A percentile compares a stretch with the other conserved stretches of the same genome.
Evolutionary conservation across 2,113 vertebrate species (phyloP).

Genomic region (Muntiacus reevesi): DNA sequence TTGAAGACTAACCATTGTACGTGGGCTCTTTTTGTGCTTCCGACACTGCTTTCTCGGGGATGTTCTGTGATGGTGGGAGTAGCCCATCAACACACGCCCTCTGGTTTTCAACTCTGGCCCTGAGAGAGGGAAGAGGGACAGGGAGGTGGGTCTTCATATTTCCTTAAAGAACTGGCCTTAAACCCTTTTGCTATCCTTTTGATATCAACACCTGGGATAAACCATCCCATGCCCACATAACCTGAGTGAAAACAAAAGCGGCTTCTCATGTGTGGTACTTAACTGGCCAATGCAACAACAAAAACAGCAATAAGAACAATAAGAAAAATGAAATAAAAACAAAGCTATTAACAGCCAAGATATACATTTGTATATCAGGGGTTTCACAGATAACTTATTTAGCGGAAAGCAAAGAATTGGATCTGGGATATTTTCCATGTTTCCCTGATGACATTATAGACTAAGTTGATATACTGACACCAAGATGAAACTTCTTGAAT

Average conservation of each 20-base stretch:
- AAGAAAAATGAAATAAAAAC: neutral
- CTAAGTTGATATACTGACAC: neutral
- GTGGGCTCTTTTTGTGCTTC: constrained; percentile 35
- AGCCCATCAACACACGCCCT: neutral
- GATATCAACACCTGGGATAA: neutral
- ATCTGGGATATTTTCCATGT: neutral
- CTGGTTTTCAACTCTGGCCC: neutral
- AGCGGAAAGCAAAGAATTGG: neutral
- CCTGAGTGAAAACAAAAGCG: constrained; percentile 17
- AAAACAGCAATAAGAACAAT: neutral
- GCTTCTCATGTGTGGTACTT: neutral
- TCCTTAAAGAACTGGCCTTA: neutral
- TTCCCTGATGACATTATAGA: neutral
- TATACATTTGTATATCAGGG: neutral
- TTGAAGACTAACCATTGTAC: constrained; percentile 60
- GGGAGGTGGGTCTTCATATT: neutral
- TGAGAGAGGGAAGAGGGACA: neutral
- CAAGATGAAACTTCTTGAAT: neutral
- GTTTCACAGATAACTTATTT: neutral
- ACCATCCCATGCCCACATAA: neutral
- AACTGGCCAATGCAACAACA: neutral
- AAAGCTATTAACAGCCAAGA: neutral
- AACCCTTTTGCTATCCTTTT: neutral
- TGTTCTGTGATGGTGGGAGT: constrained; percentile 20
- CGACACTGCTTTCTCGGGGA: constrained; percentile 8